Evolutionary conservation across 2,113 vertebrate species (phyloP).

Genomic region (Alaudala cheleensis): DNA sequence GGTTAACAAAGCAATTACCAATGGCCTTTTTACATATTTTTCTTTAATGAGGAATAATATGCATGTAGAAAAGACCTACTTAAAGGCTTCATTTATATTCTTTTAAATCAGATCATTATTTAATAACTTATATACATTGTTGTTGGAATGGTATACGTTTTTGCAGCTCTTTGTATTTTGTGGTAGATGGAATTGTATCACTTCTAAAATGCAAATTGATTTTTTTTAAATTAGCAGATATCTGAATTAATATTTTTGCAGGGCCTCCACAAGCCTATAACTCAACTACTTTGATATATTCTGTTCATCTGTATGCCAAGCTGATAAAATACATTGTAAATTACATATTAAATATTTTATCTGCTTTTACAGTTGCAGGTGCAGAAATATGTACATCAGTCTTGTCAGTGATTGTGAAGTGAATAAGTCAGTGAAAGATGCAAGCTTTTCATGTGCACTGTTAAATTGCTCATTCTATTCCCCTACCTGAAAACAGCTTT

Average conservation of each 20-base stretch:
- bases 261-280: slow-evolving; percentile 78
- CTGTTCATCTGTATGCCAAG: slow-evolving; percentile 79
- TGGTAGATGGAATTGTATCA: slow-evolving; percentile 81
- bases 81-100: slow-evolving; percentile 87
- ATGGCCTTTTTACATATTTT: slow-evolving; percentile 86
- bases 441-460: slow-evolving; percentile 76
- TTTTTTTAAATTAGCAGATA: slow-evolving; percentile 76
- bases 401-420: slow-evolving; percentile 78
- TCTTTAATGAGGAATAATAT: slow-evolving; percentile 82
- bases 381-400: slow-evolving; percentile 80
- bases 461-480: slow-evolving; percentile 61
- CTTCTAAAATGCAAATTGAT: slow-evolving; percentile 74
- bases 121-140: slow-evolving; percentile 89
- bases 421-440: slow-evolving; percentile 76
- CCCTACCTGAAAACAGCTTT: slow-evolving; percentile 41
- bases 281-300: slow-evolving; percentile 83
- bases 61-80: slow-evolving; percentile 90
- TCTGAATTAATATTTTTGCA: slow-evolving; percentile 82
- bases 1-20: slow-evolving; percentile 85
- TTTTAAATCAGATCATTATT: slow-evolving; percentile 89
- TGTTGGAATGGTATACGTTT: slow-evolving; percentile 83
- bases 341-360: slow-evolving; percentile 87
- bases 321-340: slow-evolving; percentile 84
- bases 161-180: slow-evolving; percentile 83
- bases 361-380: slow-evolving; percentile 82